Conservation (phyloP, 2,888 invertebrate species). For the Thereva unica region DNA sequence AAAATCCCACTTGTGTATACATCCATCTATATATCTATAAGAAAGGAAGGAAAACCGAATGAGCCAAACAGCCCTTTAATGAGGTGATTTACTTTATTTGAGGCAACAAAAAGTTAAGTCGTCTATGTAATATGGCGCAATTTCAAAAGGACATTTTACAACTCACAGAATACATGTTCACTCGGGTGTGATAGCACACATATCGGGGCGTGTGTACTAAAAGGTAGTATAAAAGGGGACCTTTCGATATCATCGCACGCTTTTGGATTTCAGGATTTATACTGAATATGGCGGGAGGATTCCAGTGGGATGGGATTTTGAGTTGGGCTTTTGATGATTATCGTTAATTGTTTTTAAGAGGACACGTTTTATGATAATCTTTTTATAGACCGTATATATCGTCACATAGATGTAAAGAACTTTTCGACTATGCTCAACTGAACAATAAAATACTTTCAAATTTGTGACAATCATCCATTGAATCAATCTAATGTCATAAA, state of each 20-base stretch:
- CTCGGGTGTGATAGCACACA: conserved; percentile 14
- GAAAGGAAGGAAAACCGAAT: conserved; percentile 15
- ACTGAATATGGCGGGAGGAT: background rate
- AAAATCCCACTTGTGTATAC: too few species aligned
- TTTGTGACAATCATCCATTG: too few species aligned
- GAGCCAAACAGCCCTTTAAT: conserved; percentile 36
- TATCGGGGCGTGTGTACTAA: background rate
- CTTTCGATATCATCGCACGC: conserved; percentile 27
- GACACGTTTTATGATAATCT: conserved; percentile 23
- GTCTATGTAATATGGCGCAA: conserved; percentile 36
- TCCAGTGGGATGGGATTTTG: conserved; percentile 13
- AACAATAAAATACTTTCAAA: too few species aligned
- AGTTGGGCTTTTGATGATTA: conserved; percentile 35
- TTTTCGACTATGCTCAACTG: too few species aligned
- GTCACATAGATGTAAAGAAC: too few species aligned
- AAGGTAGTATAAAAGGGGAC: conserved; percentile 11
- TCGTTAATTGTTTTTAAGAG: conserved; percentile 35
- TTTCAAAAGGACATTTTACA: conserved; percentile 37
- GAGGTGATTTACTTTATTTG: conserved; percentile 39
- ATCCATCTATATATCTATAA: too few species aligned
- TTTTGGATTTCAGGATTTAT: conserved; percentile 31
- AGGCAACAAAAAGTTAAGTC: conserved; percentile 39
- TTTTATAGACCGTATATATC: conserved; percentile 6
- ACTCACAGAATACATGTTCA: conserved; percentile 30
- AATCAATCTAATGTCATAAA: too few species aligned